Conservation (phyloP, 1,140 invertebrate species). For the Theocolax elegans region DNA sequence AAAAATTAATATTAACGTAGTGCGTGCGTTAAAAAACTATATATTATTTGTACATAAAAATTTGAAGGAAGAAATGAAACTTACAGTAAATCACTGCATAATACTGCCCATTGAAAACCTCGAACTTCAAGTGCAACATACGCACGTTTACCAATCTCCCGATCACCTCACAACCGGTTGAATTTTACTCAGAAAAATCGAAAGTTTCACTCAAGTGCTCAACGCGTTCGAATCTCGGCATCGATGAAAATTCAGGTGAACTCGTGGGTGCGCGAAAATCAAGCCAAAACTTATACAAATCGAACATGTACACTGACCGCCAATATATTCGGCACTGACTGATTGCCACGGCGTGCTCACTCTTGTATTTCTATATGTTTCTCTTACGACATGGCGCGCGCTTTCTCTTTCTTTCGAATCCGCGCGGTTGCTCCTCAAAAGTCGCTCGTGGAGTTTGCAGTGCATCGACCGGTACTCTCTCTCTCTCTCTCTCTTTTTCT, state of each 20-base stretch:
- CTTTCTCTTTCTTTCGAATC: conserved; percentile 35
- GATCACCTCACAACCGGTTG: too few relatives aligned
- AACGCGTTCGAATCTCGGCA: too few relatives aligned
- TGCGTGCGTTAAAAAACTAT: too few relatives aligned
- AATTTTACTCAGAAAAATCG: neutral
- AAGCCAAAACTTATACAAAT: too few relatives aligned
- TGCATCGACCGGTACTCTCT: neutral
- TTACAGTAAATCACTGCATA: too few relatives aligned
- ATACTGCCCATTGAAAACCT: too few relatives aligned
- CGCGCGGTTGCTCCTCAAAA: conserved; percentile 15
- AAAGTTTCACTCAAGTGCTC: neutral
- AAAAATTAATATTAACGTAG: too few relatives aligned
- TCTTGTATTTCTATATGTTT: neutral
- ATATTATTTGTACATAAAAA: too few relatives aligned
- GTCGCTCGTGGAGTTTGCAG: conserved; percentile 3
- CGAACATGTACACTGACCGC: neutral
- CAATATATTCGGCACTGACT: conserved; percentile 17
- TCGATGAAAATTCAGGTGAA: too few relatives aligned
- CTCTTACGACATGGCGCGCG: conserved; percentile 18
- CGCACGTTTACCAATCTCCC: too few relatives aligned
- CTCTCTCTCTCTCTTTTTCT: neutral
- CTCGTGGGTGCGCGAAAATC: too few relatives aligned
- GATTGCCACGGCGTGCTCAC: neutral
- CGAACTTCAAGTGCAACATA: too few relatives aligned
- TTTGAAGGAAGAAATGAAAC: neutral